Evolutionary conservation across 2,888 invertebrate species (phyloP).

Genomic region (Chelonus formosanus): DNA sequence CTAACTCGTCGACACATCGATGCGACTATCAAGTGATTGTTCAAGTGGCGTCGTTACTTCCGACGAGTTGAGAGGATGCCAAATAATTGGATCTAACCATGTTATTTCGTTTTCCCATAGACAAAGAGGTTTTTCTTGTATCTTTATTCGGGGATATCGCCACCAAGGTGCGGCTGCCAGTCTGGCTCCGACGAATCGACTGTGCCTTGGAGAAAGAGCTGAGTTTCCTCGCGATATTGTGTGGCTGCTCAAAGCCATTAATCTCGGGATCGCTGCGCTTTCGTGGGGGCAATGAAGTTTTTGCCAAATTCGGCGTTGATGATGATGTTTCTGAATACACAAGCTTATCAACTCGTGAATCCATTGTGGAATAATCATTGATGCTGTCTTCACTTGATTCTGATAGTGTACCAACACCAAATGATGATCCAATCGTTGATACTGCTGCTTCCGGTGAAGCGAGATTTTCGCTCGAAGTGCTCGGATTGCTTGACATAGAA

Average conservation of each 20-base stretch:
- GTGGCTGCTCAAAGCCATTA: conserved; percentile 24
- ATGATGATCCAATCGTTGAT: conserved; percentile 51
- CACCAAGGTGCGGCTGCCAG: conserved; percentile 37
- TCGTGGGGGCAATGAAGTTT: conserved; percentile 22
- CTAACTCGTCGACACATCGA: conserved; percentile 24
- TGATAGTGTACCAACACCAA: conserved; percentile 17
- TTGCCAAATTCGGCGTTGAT: conserved; percentile 14
- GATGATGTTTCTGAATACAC: conserved; percentile 1
- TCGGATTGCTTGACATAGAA: conserved; percentile 47
- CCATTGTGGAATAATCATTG: conserved; percentile 21
- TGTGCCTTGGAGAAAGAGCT: conserved; percentile 35
- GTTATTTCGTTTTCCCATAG: conserved; percentile 27
- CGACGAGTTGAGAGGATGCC: conserved; percentile 37
- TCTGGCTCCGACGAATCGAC: conserved; percentile 33
- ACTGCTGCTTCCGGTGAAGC: conserved; percentile 59
- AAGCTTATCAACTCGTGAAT: conserved; percentile 10
- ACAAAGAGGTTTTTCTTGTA: conserved; percentile 10
- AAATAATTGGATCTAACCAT: conserved; percentile 34
- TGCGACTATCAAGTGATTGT: conserved; percentile 25
- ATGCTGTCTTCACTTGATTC: conserved; percentile 17
- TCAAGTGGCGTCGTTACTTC: conserved; percentile 47
- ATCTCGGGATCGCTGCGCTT: conserved; percentile 20
- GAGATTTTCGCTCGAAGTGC: conserved; percentile 49
- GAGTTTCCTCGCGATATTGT: conserved; percentile 33
- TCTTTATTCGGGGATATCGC: conserved; percentile 34